phyloP scores from a whole-genome alignment of 1,140 invertebrate species.

The Campoletis sonorensis region DNA sequence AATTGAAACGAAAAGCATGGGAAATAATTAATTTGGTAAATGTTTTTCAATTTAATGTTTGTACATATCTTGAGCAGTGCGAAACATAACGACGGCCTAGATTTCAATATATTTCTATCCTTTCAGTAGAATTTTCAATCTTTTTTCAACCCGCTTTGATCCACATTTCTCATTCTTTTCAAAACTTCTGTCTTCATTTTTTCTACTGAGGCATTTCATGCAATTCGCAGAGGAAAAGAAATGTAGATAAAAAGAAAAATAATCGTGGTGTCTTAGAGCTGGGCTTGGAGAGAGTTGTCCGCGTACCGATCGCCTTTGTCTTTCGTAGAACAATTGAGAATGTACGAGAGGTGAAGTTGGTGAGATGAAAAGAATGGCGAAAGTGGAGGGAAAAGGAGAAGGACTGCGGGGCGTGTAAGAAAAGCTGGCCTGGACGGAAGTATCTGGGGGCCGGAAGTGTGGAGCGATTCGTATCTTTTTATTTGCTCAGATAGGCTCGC shows the following conservation, averaged over 20 bases:
- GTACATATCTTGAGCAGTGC: neutral
- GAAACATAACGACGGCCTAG: neutral
- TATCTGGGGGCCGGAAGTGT: constrained; percentile 8
- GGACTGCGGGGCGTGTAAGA: neutral
- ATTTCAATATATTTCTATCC: neutral
- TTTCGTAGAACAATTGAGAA: constrained; percentile 32
- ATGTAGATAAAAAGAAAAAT: neutral
- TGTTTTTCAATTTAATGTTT: too few species aligned
- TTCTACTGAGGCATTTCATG: neutral
- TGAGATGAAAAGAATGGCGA: constrained; percentile 24
- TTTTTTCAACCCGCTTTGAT: neutral
- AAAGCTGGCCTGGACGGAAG: neutral
- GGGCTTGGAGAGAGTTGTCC: constrained; percentile 8
- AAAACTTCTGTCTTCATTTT: neutral
- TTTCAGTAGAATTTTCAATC: neutral
- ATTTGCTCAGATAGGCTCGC: neutral
- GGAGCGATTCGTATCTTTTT: constrained; percentile 8
- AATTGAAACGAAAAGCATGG: too few species aligned
- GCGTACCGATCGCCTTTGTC: constrained; percentile 34
- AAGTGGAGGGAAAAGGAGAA: neutral
- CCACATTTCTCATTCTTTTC: neutral
- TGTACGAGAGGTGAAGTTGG: constrained; percentile 20
- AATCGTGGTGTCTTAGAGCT: neutral
- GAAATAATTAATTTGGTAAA: too few species aligned
- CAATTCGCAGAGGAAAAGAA: neutral